A percentile compares a stretch with the other conserved stretches of the same genome.
Evolutionary conservation across 2,797 vertebrate genomes (phyloP).

Genomic region (Gobionotothen gibberifrons): DNA sequence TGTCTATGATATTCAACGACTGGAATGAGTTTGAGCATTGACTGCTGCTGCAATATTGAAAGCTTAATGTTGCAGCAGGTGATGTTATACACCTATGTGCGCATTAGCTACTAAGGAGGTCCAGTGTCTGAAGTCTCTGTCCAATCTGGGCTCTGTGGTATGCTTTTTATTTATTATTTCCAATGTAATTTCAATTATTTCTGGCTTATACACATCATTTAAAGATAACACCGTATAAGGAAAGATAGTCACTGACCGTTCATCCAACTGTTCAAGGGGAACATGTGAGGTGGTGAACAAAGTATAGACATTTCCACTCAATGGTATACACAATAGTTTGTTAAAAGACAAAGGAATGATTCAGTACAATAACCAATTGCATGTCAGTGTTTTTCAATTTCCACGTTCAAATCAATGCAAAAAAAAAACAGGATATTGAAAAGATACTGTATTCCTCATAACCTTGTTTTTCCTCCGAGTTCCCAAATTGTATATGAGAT

Average conservation of each 20-base stretch:
- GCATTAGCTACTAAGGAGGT: neutral
- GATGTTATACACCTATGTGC: neutral
- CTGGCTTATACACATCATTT: neutral
- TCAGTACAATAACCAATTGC: neutral
- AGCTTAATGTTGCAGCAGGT: neutral
- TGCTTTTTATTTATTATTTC: neutral
- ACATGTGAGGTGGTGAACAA: neutral
- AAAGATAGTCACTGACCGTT: neutral
- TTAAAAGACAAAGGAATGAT: neutral
- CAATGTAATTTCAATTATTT: neutral
- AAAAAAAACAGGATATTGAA: constrained; percentile 16
- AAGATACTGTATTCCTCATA: neutral
- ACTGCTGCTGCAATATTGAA: neutral
- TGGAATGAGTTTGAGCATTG: neutral
- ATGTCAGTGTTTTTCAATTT: neutral
- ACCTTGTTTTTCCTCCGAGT: constrained; percentile 11
- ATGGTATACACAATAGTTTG: neutral
- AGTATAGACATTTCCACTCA: neutral
- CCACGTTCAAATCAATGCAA: neutral
- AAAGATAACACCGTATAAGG: neutral
- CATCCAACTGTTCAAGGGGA: neutral
- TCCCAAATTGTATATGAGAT: constrained; percentile 43
- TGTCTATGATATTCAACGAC: neutral
- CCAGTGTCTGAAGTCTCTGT: neutral
- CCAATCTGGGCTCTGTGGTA: neutral